A percentile compares a stretch with the other conserved stretches of the same genome.
Evolutionary conservation across 2,113 vertebrate species (phyloP).

Genomic region (Peromyscus leucopus): DNA sequence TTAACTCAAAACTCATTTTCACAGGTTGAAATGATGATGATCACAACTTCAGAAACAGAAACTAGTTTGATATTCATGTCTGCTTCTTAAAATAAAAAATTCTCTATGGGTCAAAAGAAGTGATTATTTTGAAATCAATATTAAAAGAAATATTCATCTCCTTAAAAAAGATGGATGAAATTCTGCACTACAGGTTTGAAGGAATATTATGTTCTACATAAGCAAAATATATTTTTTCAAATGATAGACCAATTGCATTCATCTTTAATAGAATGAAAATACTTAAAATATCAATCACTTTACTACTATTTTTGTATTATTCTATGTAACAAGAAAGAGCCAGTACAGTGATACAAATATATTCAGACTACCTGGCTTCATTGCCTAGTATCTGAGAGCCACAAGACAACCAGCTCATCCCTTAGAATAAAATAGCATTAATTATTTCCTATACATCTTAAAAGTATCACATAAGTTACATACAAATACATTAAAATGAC

Average conservation of each 20-base stretch:
- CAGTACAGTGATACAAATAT: not conserved
- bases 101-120: not conserved
- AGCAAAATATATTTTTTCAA: not conserved
- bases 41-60: not conserved
- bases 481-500: not conserved
- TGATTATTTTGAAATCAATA: conserved; percentile 6
- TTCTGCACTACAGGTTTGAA: not conserved
- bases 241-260: not conserved
- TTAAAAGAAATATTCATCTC: not conserved
- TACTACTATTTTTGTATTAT: not conserved
- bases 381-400: rapidly evolving
- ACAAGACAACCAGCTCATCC: not conserved
- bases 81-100: not conserved
- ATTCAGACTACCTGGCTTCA: not conserved
- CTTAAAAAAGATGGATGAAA: not conserved
- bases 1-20: conserved; percentile 56
- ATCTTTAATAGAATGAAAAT: not conserved
- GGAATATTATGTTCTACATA: not conserved
- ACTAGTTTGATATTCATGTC: not conserved
- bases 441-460: not conserved
- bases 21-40: not conserved
- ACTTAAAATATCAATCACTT: not conserved
- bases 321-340: not conserved
- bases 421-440: not conserved
- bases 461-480: not conserved